Percentiles rank a stretch among this genome's conserved stretches.
phyloP scores from a whole-genome alignment of 2,113 vertebrate genomes.

The Gadus macrocephalus region DNA sequence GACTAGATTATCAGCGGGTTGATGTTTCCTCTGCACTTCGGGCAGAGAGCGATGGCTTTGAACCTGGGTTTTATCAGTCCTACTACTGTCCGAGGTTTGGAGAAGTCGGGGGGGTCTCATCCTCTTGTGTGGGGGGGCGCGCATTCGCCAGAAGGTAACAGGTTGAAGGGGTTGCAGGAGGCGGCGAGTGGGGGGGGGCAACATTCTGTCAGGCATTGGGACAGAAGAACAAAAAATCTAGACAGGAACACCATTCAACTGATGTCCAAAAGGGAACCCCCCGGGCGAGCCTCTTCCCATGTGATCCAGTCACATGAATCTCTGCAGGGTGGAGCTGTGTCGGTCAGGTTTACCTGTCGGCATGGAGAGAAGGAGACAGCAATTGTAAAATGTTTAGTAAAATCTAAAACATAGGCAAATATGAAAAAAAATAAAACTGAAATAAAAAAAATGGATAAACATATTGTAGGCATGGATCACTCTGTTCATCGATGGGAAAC shows the following conservation, averaged over 20 bases:
- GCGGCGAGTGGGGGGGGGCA: conserved; percentile 21
- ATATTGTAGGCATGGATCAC: too few relatives aligned
- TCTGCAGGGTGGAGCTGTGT: conserved; percentile 79
- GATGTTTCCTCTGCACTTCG: conserved; percentile 58
- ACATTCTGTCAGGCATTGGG: conserved; percentile 75
- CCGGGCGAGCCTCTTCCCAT: conserved; percentile 75
- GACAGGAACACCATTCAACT: conserved; percentile 94
- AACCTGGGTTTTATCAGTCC: conserved; percentile 74
- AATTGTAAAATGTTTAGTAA: neutral
- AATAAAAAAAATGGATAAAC: too few relatives aligned
- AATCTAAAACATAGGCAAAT: neutral
- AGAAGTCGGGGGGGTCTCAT: conserved; percentile 25
- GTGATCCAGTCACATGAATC: conserved; percentile 94
- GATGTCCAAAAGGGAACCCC: conserved; percentile 83
- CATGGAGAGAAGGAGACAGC: conserved; percentile 32
- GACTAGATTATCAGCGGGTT: conserved; percentile 66
- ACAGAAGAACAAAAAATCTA: conserved; percentile 77
- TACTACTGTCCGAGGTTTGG: conserved; percentile 69
- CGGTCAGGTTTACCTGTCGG: conserved; percentile 76
- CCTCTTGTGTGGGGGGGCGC: too few relatives aligned
- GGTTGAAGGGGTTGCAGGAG: conserved; percentile 17
- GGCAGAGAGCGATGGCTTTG: conserved; percentile 74
- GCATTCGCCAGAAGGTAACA: conserved; percentile 21
- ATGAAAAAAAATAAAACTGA: neutral
- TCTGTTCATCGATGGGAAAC: too few relatives aligned